Evolutionary conservation across 2,113 vertebrate genomes (phyloP).

Genomic region (Tragelaphus imberbis): DNA sequence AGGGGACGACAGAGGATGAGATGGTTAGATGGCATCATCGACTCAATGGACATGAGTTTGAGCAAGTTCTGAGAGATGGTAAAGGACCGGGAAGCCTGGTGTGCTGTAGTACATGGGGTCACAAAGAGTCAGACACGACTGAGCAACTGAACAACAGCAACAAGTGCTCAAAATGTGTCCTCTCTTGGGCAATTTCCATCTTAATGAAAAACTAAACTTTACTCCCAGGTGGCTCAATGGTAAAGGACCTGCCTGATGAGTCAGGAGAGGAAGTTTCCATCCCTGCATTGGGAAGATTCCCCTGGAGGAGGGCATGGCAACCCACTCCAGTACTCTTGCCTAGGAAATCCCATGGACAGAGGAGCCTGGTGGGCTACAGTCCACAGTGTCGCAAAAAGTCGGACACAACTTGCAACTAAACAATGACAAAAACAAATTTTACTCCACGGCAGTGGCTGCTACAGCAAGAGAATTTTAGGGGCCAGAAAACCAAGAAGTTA

Average conservation of each 20-base stretch:
- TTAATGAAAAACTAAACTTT: not conserved
- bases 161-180: not conserved
- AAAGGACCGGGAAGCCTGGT: not conserved
- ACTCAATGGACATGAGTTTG: not conserved
- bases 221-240: not conserved
- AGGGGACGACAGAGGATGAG: not conserved
- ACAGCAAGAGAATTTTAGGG: too few relatives aligned
- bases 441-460: too few relatives aligned
- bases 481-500: not conserved
- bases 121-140: not conserved
- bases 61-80: not conserved
- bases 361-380: not conserved
- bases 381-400: not conserved
- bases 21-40: not conserved
- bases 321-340: not conserved
- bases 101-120: not conserved
- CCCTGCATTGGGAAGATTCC: not conserved
- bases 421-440: not conserved
- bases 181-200: not conserved
- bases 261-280: not conserved
- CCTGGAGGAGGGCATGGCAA: not conserved
- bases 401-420: rapidly evolving
- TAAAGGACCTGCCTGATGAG: not conserved
- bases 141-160: not conserved
- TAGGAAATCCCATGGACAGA: not conserved